Evolutionary conservation across 1,140 invertebrate genomes (phyloP).

Genomic region (Aphelenchoides fujianensis): DNA sequence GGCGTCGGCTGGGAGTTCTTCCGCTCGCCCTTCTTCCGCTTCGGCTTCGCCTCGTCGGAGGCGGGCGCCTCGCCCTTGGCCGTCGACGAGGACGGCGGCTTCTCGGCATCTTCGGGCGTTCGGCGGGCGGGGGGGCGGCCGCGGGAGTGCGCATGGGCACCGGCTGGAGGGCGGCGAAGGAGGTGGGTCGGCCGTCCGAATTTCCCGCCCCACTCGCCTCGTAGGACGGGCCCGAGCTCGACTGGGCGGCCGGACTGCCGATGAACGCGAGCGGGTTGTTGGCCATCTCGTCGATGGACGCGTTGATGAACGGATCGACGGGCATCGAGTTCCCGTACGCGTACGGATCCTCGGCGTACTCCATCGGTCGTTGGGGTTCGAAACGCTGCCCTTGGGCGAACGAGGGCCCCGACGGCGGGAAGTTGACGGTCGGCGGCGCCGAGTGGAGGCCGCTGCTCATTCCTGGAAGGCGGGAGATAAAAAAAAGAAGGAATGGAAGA

Average conservation of each 20-base stretch:
- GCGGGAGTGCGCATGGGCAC: too few relatives aligned
- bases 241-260: not conserved
- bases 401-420: not conserved
- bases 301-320: slow-evolving; percentile 3
- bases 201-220: not conserved
- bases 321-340: not conserved
- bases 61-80: too few relatives aligned
- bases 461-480: slow-evolving; percentile 6
- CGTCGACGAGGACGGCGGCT: too few relatives aligned
- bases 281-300: slow-evolving; percentile 8
- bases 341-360: not conserved
- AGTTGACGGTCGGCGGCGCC: slow-evolving; percentile 10
- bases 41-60: not conserved
- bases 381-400: not conserved
- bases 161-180: too few relatives aligned
- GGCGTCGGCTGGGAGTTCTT: slow-evolving; percentile 14
- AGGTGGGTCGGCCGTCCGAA: too few relatives aligned
- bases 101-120: too few relatives aligned
- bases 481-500: not conserved
- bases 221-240: not conserved
- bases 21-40: slow-evolving; percentile 14
- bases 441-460: slow-evolving; percentile 18
- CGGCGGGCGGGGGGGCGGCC: too few relatives aligned
- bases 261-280: slow-evolving; percentile 17
- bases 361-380: not conserved